Conservation (phyloP, 2,888 invertebrate species). For the Ormyrus pomaceus region DNA sequence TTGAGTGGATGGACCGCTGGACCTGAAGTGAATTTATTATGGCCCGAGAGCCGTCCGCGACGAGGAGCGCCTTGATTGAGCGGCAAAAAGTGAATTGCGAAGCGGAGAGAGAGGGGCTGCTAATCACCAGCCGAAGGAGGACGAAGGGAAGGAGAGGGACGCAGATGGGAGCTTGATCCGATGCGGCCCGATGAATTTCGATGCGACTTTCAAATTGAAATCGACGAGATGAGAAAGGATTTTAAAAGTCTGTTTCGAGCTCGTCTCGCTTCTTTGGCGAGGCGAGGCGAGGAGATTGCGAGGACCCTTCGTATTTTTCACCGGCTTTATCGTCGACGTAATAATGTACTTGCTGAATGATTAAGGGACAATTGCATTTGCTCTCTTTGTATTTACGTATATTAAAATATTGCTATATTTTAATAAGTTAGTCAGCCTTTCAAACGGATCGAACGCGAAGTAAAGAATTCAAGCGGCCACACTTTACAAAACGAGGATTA, state of each 20-base stretch:
- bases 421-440: too few relatives aligned
- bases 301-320: too few relatives aligned
- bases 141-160: conserved; percentile 20
- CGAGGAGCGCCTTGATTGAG: conserved; percentile 18
- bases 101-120: not conserved
- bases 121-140: conserved; percentile 25
- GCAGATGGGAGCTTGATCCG: not conserved
- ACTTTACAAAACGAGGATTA: too few relatives aligned
- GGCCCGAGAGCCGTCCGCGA: conserved; percentile 37
- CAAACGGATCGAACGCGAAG: too few relatives aligned
- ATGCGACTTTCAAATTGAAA: conserved; percentile 47
- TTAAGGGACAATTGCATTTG: too few relatives aligned
- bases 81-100: conserved; percentile 45
- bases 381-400: too few relatives aligned
- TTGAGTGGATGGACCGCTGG: conserved; percentile 57
- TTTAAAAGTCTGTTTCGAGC: conserved; percentile 22
- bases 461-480: too few relatives aligned
- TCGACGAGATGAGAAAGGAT: conserved; percentile 22
- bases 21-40: conserved; percentile 58
- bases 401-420: too few relatives aligned
- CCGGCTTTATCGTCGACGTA: too few relatives aligned
- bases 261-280: not conserved
- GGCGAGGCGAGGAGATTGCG: too few relatives aligned
- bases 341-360: too few relatives aligned
- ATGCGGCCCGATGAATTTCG: conserved; percentile 49